Evolutionary conservation across 2,888 invertebrate species (phyloP).

Genomic region (Meandrusa payeni): DNA sequence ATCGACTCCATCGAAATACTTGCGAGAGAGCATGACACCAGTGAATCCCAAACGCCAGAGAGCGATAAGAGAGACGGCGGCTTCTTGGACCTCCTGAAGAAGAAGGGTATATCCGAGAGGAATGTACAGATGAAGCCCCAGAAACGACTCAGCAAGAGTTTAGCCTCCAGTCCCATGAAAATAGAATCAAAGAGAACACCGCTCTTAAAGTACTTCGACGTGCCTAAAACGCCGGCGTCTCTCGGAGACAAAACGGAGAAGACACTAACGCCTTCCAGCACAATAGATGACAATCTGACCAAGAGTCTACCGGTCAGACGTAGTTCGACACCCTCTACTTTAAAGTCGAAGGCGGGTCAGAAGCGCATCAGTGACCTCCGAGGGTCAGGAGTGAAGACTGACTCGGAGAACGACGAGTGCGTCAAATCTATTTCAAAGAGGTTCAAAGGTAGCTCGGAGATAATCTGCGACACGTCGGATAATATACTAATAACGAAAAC

Average conservation of each 20-base stretch:
- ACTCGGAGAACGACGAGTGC: conserved; percentile 60
- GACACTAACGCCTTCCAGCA: conserved; percentile 29
- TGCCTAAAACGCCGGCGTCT: conserved; percentile 43
- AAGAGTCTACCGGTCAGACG: conserved; percentile 56
- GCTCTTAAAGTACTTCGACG: conserved; percentile 51
- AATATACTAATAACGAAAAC: conserved; percentile 65
- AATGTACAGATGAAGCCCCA: conserved; percentile 30
- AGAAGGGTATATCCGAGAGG: conserved; percentile 38
- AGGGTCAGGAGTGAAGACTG: conserved; percentile 55
- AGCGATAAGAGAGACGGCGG: conserved; percentile 40
- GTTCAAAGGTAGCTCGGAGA: conserved; percentile 33
- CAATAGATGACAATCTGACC: conserved; percentile 51
- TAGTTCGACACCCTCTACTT: conserved; percentile 54
- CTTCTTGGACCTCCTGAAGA: conserved; percentile 48
- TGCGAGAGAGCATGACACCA: conserved; percentile 42
- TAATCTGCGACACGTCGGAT: conserved; percentile 56
- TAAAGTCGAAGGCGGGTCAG: conserved; percentile 34
- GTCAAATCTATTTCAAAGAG: conserved; percentile 30
- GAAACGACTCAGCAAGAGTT: conserved; percentile 43
- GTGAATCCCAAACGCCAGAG: conserved; percentile 43
- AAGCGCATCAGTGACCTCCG: conserved; percentile 49
- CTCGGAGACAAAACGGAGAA: conserved; percentile 38
- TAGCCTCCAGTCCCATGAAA: conserved; percentile 53
- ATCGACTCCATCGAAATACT: conserved; percentile 52
- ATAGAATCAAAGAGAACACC: conserved; percentile 43